Evolutionary conservation across 2,888 invertebrate species (phyloP).

Genomic region (Gonocerus acuteangulatus): DNA sequence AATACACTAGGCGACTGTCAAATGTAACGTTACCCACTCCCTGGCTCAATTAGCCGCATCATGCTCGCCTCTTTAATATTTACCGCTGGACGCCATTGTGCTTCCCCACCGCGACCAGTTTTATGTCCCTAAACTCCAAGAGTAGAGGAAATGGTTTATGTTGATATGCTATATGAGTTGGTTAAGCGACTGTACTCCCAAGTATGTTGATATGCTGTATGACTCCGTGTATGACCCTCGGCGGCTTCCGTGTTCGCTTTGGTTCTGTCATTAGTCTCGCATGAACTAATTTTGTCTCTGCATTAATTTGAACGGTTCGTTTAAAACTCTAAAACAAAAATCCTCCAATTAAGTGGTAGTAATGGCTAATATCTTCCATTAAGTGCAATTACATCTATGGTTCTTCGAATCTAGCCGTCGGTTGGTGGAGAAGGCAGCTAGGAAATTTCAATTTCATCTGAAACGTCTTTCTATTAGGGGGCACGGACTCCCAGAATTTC

Average conservation of each 20-base stretch:
- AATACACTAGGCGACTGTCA: conserved; percentile 21
- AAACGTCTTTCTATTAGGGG: too few relatives aligned
- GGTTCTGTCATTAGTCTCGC: not conserved
- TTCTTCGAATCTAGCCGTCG: too few relatives aligned
- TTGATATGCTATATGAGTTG: not conserved
- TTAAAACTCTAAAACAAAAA: too few relatives aligned
- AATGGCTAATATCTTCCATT: too few relatives aligned
- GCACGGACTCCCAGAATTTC: too few relatives aligned
- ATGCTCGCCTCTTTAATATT: conserved; percentile 14
- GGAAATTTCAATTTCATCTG: too few relatives aligned
- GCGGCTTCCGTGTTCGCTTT: too few relatives aligned
- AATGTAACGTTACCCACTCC: conserved; percentile 15
- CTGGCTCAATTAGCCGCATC: conserved; percentile 18
- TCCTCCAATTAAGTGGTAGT: too few relatives aligned
- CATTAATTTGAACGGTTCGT: not conserved
- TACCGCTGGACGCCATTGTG: conserved; percentile 13
- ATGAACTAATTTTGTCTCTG: not conserved
- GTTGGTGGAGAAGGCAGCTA: too few relatives aligned
- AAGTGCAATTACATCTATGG: too few relatives aligned
- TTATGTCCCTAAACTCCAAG: not conserved
- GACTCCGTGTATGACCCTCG: too few relatives aligned
- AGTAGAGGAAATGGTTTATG: conserved; percentile 15
- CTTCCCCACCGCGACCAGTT: not conserved
- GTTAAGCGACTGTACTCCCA: too few relatives aligned
- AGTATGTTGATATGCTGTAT: not conserved